phyloP scores from a whole-genome alignment of 1,140 invertebrate genomes.

The Camponotus vicinus region DNA sequence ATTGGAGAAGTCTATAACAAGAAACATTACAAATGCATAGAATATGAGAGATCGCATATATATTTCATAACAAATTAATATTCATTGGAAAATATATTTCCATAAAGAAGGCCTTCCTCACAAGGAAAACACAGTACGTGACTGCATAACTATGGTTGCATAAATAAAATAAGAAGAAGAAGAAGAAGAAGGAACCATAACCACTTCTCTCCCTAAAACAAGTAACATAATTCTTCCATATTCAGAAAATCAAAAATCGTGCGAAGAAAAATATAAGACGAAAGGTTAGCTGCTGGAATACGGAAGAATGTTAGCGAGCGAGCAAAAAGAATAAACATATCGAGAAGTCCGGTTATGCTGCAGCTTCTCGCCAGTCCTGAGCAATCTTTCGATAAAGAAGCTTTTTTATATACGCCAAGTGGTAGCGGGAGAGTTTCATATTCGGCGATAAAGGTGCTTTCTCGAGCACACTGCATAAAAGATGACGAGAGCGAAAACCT shows the following conservation, averaged over 20 bases:
- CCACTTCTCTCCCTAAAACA: not conserved
- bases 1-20: not conserved
- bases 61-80: slow-evolving; percentile 2
- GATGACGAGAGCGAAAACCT: slow-evolving; percentile 46
- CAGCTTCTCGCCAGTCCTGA: slow-evolving; percentile 38
- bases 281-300: slow-evolving; percentile 25
- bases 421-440: slow-evolving; percentile 49
- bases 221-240: slow-evolving; percentile 34
- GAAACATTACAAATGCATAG: not conserved
- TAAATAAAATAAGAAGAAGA: slow-evolving; percentile 50
- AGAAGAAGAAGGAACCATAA: slow-evolving; percentile 5
- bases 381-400: slow-evolving; percentile 62
- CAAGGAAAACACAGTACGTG: not conserved
- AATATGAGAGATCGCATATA: not conserved
- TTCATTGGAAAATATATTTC: not conserved
- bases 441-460: slow-evolving; percentile 29
- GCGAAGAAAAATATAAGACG: slow-evolving; percentile 40
- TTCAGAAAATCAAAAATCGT: slow-evolving; percentile 58
- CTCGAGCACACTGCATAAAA: slow-evolving; percentile 48
- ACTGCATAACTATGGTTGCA: slow-evolving; percentile 24
- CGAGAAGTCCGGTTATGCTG: slow-evolving; percentile 21
- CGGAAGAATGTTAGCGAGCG: slow-evolving; percentile 21
- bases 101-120: not conserved
- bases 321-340: slow-evolving; percentile 33
- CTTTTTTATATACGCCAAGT: slow-evolving; percentile 59